phyloP scores from a whole-genome alignment of 2,113 vertebrate genomes.

The Alligator sinensis region DNA sequence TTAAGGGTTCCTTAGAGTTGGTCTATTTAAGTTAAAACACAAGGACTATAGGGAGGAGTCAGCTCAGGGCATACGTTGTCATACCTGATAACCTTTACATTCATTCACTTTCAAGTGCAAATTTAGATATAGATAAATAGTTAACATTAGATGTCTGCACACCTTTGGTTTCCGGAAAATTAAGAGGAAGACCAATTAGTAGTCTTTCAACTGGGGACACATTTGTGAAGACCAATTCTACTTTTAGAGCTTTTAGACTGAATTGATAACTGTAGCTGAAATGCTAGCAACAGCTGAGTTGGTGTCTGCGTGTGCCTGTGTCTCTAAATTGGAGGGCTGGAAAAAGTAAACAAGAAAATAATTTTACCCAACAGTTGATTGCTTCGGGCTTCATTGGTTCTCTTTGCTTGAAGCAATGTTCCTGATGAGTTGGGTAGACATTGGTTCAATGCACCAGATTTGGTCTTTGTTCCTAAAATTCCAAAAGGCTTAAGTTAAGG shows the following conservation, averaged over 20 bases:
- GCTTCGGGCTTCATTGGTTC: conserved; percentile 54
- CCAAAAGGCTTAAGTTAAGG: not conserved
- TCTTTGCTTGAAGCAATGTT: conserved; percentile 39
- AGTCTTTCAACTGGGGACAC: not conserved
- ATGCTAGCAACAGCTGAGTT: not conserved
- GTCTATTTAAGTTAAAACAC: not conserved
- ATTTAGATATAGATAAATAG: not conserved
- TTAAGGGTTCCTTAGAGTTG: not conserved
- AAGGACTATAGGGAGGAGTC: not conserved
- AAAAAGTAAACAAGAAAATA: not conserved
- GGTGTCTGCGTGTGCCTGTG: not conserved
- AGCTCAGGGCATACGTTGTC: not conserved
- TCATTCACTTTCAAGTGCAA: not conserved
- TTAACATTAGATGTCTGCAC: not conserved
- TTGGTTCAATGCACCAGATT: conserved; percentile 31
- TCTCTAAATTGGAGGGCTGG: not conserved
- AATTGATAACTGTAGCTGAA: not conserved
- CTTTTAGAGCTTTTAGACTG: not conserved
- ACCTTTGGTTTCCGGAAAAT: not conserved
- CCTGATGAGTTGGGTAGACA: conserved; percentile 55
- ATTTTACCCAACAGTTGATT: conserved; percentile 6
- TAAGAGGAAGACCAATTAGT: not conserved
- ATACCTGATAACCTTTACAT: too few relatives aligned
- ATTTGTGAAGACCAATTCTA: not conserved
- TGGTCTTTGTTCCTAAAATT: conserved; percentile 63